Evolutionary conservation across 2,113 vertebrate species (phyloP), one percentile per base, ranked within the genome.

Genomic region (Tenebrosternarchus preto): DNA sequence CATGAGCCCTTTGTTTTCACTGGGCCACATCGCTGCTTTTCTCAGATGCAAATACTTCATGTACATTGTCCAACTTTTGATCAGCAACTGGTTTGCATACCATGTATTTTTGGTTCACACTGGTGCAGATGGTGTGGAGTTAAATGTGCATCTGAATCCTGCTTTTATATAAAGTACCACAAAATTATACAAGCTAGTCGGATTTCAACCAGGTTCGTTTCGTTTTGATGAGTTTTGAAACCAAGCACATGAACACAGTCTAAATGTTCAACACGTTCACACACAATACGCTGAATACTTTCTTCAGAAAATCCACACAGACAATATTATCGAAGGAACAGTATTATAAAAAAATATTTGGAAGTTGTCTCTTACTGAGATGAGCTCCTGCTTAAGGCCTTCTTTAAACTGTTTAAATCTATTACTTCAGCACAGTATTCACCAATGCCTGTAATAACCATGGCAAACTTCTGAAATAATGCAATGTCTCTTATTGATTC

Each of bases 391-490:
- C 20, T 56, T 77, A 56, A 57, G 64, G 76, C 29, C 64, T 24
- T 12, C 33, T n/a, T n/a, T n/a, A 27, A 11, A 78, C 33, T 15
- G 1, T 64, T 36, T 20, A 5, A 55, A 29, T 56, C 60, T 22
- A 6, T 67, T 68, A 56, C 55, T 67, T 22, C 66, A 15, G 53
- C 63, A 36, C 64, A 25, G n/a, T 5, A 17, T 64, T 8, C 20
- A 50, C 43, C 15, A 43, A 16, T 59, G 33, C 60, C 59, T 76
- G 15, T 24, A 50, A 9, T 63, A n/a, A 77, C 36, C n/a, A 29
- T 56, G 64, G 12, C 75, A 33, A 77, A 6, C 50, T 57, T 78
- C n/a, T 67, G n/a, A 11, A 39, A 69, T 24, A 69, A 43, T 68
- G 36, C n/a, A 66, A 24, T 68, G 24, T 16, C 3, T 36, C 7